Evolutionary conservation across 2,888 invertebrate species (phyloP).

Genomic region (Caenorhabditis panamensis): DNA sequence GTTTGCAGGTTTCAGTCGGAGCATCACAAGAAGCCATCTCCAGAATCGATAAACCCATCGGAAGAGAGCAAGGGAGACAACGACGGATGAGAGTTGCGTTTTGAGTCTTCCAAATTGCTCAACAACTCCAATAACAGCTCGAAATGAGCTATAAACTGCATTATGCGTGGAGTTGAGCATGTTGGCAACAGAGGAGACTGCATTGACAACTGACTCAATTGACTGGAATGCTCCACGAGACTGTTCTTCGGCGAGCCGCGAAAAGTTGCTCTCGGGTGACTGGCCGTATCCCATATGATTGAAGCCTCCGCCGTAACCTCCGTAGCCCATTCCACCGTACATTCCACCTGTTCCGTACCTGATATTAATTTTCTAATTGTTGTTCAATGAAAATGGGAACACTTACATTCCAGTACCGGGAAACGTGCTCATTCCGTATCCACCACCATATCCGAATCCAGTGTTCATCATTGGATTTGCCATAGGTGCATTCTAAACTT

Average conservation of each 20-base stretch:
- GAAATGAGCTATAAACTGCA: conserved; percentile 94
- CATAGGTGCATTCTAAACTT: conserved; percentile 31
- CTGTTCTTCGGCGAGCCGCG: conserved; percentile 85
- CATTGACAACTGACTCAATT: conserved; percentile 92
- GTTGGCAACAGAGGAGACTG: conserved; percentile 92
- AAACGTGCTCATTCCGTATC: conserved; percentile 59
- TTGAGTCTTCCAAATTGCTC: conserved; percentile 93
- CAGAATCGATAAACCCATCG: conserved; percentile 64
- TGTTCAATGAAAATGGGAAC: neutral
- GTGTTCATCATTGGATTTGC: conserved; percentile 47
- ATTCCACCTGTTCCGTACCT: conserved; percentile 46
- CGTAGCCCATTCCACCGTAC: conserved; percentile 65
- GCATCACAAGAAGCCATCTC: conserved; percentile 85
- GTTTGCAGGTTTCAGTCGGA: conserved; percentile 83
- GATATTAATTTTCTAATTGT: neutral
- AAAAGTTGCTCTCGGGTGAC: conserved; percentile 69
- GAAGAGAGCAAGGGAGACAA: conserved; percentile 69
- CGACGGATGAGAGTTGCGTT: conserved; percentile 83
- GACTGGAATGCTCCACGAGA: conserved; percentile 94
- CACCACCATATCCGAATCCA: conserved; percentile 56
- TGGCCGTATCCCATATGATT: conserved; percentile 62
- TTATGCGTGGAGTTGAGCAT: conserved; percentile 97
- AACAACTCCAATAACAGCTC: conserved; percentile 93
- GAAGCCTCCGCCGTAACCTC: conserved; percentile 55
- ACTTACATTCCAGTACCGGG: conserved; percentile 42